Base-by-base conservation (phyloP, 2,797 vertebrate species). In the Borostomias antarcticus region DNA sequence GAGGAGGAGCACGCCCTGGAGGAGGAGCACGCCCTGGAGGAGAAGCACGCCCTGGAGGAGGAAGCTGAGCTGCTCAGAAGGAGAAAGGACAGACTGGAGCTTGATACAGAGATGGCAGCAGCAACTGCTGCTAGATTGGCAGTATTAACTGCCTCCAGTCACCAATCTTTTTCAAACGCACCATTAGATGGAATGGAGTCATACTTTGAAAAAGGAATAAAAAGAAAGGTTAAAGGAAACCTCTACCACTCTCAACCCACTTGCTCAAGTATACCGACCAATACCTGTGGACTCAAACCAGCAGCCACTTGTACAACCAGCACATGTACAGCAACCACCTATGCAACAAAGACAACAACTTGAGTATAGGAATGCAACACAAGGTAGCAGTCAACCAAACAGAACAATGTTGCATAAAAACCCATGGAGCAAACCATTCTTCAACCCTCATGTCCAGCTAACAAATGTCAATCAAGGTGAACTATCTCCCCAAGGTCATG, bases 51-150 rank as follows among this genome's bases (percentile, higher is more conserved):
- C 28, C 53, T 26, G 53, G 26, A 29, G 11, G 0, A 1, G 33
- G 6, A 35, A 7, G 11, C 3, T 7, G 33, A 35, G 33, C 6
- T 7, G 33, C 54, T 32, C 1, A n/a, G 29, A 1, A 58, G 19
- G 54, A 54, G 7, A 58, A 58, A 58, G 54, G 54, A 58, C 32
- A 58, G 54, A 29, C 54, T 58, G 54, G 54, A 58, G 30, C 30
- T 58, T 13, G 2, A 21, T 33, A 58, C 29, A 11, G 53, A 56
- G 15, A 56, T 56, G 10, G 53, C 26, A 2, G 11, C n/a, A n/a
- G n/a, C n/a, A n/a, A n/a, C 53, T 56, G 6, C 53, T 56, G 53
- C 53, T 56, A 56, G 28, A 28, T 28, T 56, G 28, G 26, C 53
- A 30, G 53, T 56, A 30, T 56, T 56, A 32, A 9, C 23, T 1